Base-by-base conservation (phyloP, 2,797 vertebrate species). In the Rhincodon typus region DNA sequence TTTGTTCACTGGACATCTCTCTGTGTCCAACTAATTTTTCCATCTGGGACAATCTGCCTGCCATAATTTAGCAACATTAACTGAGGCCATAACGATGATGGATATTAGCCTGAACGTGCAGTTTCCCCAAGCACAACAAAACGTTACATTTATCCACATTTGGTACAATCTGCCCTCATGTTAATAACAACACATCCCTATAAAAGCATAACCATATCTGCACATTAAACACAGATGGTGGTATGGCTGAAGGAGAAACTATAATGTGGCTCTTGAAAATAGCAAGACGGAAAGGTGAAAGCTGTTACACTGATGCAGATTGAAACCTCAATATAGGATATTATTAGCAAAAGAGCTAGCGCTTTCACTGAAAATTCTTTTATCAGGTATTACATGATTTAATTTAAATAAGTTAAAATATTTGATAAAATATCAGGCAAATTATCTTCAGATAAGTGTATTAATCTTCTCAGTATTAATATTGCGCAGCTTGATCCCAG, bases 81-180 rank as follows among this genome's bases (percentile, higher is more conserved):
- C 62, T 25, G 90, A 93, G 90, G 25, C n/a, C 62, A 25, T 93
- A 93, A 93, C 69, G 38, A 69, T 93, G 90, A 93, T 67, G 62
- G 62, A 67, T 93, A 67, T 38, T 42, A 67, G 57, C n/a, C 62
- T 42, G n/a, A 57, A 21, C 66, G 19, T 91, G 88, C 53, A 91
- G 57, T 91, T 34, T 93, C 66, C 8, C 90, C n/a, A 38, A 93
- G 66, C 62, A 25, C n/a, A 69, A 25, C 62, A 93, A 4, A 67
- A 25, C 67, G 6, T 93, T 69, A 93, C 67, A 93, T 38, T 53
- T 93, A 69, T 42, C 62, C 34, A 93, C 25, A 69, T 69, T 93
- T 69, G 62, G 62, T 69, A 69, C n/a, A 69, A 69, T 23, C 3
- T 67, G 90, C n/a, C 62, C n/a, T 21, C 42, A 66, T 67, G 90